Evolutionary conservation across 2,113 vertebrate species (phyloP).

Genomic region (Sorex araneus): DNA sequence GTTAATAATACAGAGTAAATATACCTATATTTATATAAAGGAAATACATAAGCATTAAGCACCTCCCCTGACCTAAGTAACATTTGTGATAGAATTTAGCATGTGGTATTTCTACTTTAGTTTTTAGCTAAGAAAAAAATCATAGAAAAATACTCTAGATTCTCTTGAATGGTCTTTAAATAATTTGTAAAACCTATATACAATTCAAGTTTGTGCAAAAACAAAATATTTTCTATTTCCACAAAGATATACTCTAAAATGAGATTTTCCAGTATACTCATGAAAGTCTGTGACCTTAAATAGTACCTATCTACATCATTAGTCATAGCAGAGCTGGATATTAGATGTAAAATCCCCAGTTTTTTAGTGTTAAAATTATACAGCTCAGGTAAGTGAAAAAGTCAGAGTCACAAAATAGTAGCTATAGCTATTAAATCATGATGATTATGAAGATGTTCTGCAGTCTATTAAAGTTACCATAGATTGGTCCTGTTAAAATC

Average conservation of each 20-base stretch:
- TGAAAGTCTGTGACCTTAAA: neutral
- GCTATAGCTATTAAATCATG: neutral
- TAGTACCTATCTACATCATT: neutral
- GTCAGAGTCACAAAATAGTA: neutral
- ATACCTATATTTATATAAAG: too few relatives aligned
- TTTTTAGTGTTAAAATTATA: neutral
- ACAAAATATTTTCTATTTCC: neutral
- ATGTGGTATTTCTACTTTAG: too few relatives aligned
- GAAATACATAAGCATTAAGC: too few relatives aligned
- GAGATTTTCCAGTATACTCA: neutral
- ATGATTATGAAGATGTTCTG: neutral
- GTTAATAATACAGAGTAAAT: too few relatives aligned
- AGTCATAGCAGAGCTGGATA: neutral
- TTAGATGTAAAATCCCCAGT: neutral
- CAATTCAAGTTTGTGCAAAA: neutral
- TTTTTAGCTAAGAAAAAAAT: too few relatives aligned
- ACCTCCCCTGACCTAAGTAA: too few relatives aligned
- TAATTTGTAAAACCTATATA: neutral
- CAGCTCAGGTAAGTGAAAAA: constrained; percentile 4
- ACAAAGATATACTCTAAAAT: neutral
- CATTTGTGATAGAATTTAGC: too few relatives aligned
- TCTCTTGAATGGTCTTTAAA: neutral
- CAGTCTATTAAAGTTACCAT: neutral
- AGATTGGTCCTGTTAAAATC: constrained; percentile 15
- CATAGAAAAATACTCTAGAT: neutral